phyloP scores from a whole-genome alignment of 2,797 vertebrate species.

The Corythornis leucogaster region DNA sequence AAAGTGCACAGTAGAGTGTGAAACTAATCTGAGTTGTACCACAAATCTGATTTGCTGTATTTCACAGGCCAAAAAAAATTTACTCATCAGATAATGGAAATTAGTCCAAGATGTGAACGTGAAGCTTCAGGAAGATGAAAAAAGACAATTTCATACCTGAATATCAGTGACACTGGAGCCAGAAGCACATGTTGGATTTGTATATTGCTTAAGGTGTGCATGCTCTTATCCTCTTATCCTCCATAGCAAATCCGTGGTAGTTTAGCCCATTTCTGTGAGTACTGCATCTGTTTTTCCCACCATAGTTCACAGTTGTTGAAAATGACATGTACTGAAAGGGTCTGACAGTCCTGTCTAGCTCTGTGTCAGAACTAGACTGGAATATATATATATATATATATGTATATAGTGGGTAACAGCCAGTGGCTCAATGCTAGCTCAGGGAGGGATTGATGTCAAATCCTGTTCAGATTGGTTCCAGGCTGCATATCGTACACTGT shows the following conservation, averaged over 20 bases:
- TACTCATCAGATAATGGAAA: background rate
- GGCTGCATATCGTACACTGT: background rate
- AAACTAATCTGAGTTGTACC: background rate
- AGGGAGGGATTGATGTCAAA: background rate
- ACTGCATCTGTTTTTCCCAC: background rate
- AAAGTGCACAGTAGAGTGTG: background rate
- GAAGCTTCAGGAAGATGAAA: background rate
- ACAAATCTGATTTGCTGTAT: background rate
- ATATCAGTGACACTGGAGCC: background rate
- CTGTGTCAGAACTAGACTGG: background rate
- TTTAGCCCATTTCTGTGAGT: background rate
- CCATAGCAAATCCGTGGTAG: background rate
- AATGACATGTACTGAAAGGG: background rate
- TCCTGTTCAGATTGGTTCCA: background rate
- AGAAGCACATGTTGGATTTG: background rate
- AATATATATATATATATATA: too few species aligned
- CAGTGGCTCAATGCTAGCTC: background rate
- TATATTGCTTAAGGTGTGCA: background rate
- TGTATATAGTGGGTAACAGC: background rate
- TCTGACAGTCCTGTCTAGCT: background rate
- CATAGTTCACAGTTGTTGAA: background rate
- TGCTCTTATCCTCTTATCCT: background rate
- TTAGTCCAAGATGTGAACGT: background rate
- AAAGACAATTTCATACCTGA: background rate
- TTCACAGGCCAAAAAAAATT: background rate